phyloP scores from a whole-genome alignment of 2,113 vertebrate species.

The Ailurus styani region DNA sequence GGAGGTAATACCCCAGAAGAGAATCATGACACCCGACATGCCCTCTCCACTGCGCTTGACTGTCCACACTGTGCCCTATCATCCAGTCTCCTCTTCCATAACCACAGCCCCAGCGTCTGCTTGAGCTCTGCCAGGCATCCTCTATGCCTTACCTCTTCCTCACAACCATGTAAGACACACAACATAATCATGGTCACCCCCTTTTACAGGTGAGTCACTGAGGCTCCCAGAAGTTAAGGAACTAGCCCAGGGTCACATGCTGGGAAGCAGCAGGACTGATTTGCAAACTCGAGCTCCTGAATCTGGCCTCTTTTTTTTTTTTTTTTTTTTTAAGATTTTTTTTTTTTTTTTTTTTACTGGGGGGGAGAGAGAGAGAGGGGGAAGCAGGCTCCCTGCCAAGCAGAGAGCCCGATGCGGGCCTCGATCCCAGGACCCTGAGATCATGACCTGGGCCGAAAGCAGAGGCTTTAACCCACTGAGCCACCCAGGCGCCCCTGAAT shows the following conservation, averaged over 20 bases:
- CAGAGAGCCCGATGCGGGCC: no score
- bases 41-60: not conserved
- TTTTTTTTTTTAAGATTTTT: no score
- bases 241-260: not conserved
- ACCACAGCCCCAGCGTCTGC: not conserved
- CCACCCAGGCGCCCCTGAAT: no score
- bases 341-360: no score
- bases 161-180: accelerated
- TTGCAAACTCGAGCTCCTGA: not conserved
- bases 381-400: no score
- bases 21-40: not conserved
- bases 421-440: no score
- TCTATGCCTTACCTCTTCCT: not conserved
- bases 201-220: not conserved
- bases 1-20: not conserved
- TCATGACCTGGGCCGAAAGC: no score
- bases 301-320: no score
- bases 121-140: not conserved
- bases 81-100: not conserved
- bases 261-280: not conserved
- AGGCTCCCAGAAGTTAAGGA: not conserved
- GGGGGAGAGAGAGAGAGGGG: no score
- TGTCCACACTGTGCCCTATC: not conserved
- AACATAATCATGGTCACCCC: not conserved
- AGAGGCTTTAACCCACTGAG: no score